Evolutionary conservation across 2,113 vertebrate species (phyloP).

Genomic region (Sphaerodactylus townsendi): DNA sequence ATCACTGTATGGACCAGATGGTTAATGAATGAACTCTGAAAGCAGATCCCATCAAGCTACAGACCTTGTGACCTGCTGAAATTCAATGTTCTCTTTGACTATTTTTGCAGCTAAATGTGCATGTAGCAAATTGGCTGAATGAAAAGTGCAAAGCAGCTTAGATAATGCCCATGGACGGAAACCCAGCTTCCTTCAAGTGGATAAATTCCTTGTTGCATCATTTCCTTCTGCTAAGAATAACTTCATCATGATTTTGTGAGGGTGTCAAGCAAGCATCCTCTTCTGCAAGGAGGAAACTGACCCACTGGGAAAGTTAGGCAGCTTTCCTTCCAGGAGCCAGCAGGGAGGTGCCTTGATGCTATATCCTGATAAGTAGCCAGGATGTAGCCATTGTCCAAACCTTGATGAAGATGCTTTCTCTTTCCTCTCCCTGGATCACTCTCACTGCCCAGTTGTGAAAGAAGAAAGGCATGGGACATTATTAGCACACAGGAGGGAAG

Average conservation of each 20-base stretch:
- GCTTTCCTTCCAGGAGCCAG: conserved; percentile 34
- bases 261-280: conserved; percentile 54
- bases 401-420: conserved; percentile 46
- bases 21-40: conserved; percentile 20
- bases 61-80: conserved; percentile 8
- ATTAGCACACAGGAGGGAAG: conserved; percentile 48
- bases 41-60: conserved; percentile 8
- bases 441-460: conserved; percentile 50
- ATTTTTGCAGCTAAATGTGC: conserved; percentile 3
- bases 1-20: background rate
- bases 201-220: conserved; percentile 65
- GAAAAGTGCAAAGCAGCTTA: conserved; percentile 21
- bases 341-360: background rate
- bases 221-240: conserved; percentile 68
- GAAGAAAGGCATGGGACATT: conserved; percentile 19
- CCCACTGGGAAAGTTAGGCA: background rate
- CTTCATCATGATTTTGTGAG: conserved; percentile 36
- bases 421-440: conserved; percentile 49
- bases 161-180: conserved; percentile 52
- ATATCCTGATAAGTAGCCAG: background rate
- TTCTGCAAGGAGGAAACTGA: conserved; percentile 35
- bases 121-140: conserved; percentile 1
- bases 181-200: conserved; percentile 65
- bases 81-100: background rate
- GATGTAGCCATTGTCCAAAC: conserved; percentile 37